Conservation (phyloP, 2,888 invertebrate species). For the Lithophane socia region DNA sequence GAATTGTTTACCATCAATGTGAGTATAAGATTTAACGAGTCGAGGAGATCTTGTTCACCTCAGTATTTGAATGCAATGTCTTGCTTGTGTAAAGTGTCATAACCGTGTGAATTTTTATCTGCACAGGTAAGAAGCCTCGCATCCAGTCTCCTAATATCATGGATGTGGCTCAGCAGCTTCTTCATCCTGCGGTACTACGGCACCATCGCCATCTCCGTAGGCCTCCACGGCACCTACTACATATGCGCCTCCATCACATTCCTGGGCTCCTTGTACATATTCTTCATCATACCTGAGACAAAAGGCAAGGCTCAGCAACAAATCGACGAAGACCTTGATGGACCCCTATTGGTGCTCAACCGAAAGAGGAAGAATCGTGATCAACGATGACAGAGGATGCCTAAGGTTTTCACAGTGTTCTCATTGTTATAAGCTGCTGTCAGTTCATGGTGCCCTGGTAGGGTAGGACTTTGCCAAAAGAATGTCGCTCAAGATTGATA, state of each 20-base stretch:
- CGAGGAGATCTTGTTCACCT: too few species aligned
- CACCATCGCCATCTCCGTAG: slow-evolving; percentile 78
- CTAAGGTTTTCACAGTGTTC: slow-evolving; percentile 68
- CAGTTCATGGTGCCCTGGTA: slow-evolving; percentile 53
- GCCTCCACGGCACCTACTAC: slow-evolving; percentile 85
- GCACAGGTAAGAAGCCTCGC: slow-evolving; percentile 84
- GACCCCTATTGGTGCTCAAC: slow-evolving; percentile 75
- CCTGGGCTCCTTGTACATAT: slow-evolving; percentile 81
- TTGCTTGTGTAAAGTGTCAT: too few species aligned
- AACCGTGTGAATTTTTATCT: not conserved
- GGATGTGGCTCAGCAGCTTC: slow-evolving; percentile 88
- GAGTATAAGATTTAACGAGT: slow-evolving; percentile 69
- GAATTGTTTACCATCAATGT: slow-evolving; percentile 86
- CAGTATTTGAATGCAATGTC: too few species aligned
- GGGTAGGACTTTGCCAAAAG: slow-evolving; percentile 53
- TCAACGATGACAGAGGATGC: slow-evolving; percentile 79
- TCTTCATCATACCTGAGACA: slow-evolving; percentile 82
- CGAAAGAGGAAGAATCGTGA: slow-evolving; percentile 70
- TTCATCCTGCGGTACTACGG: slow-evolving; percentile 86
- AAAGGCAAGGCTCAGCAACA: slow-evolving; percentile 83
- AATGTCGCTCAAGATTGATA: slow-evolving; percentile 55
- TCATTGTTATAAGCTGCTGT: slow-evolving; percentile 52
- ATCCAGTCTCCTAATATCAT: slow-evolving; percentile 85
- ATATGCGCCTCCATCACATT: slow-evolving; percentile 83
- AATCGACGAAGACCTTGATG: slow-evolving; percentile 80